Base-by-base conservation (phyloP, 2,113 vertebrate genomes). In the Pituophis catenifer region DNA sequence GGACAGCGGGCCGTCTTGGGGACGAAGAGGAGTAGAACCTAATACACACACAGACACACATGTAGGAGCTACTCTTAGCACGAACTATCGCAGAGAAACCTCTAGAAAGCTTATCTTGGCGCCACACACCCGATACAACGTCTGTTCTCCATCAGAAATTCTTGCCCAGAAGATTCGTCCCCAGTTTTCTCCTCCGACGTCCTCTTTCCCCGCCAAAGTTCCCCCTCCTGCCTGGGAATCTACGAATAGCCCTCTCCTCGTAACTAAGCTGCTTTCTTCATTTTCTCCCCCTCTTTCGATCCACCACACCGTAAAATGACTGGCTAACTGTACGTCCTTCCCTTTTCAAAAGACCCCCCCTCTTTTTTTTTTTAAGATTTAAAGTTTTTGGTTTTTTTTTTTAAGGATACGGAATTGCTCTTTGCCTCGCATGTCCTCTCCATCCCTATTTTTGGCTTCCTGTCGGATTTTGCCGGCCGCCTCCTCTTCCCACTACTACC, bases 261-360 rank as follows among this genome's bases (percentile, higher is more conserved):
- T 38, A 33, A 52, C 90, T 23, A 9, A 54, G 10, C 50, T 57
- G 1, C 33, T 33, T 57, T 75, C 91, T 38, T 52, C 3, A 29
- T 38, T 55, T 50, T 3, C 0, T 13, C 0, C 6, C 48, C 1
- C n/a, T 0, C 6, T 50, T 8, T 29, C 13, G 26, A 86, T 29
- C 8, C 54, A 9, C 65, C 24, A 1, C 3, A 54, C 6, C 50
- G 17, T 88, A 88, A 53, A 5, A 38, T 86, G 70, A 85, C 12
- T 55, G 54, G 38, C n/a, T 26, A 21, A 48, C 50, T 44, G 33
- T 38, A 7, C 89, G 23, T 4, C 0, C 38, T 23, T 13, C 44
- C 58, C 89, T 17, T 24, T 65, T 44, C 23, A 52, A 50, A 52
- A 52, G 24, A 12, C 58, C 58, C 58, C 21, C 57, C 19, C 44